A percentile compares a stretch with the other conserved stretches of the same genome.
phyloP scores from a whole-genome alignment of 2,888 invertebrate species.

The Conops quadrifasciatus region DNA sequence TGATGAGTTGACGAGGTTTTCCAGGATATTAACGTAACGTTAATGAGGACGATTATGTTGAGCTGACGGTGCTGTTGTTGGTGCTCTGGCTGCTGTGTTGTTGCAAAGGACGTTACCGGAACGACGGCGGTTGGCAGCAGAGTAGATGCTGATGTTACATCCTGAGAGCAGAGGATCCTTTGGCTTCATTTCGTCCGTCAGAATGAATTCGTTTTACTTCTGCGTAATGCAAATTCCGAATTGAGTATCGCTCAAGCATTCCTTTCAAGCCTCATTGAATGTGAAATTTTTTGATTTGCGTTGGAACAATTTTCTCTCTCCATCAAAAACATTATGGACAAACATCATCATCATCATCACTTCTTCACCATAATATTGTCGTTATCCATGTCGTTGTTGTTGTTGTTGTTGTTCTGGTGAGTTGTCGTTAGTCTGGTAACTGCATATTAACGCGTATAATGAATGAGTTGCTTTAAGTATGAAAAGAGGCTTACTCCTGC shows the following conservation, averaged over 20 bases:
- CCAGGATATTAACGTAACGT: conserved; percentile 49
- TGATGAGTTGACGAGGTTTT: conserved; percentile 42
- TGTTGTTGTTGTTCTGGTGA: conserved; percentile 19
- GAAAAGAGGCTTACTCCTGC: neutral
- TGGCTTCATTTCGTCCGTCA: conserved; percentile 11
- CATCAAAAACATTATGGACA: no score
- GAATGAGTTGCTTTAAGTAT: conserved; percentile 30
- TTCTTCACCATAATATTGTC: neutral
- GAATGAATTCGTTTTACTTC: conserved; percentile 40
- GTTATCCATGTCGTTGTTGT: conserved; percentile 7
- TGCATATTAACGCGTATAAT: conserved; percentile 28
- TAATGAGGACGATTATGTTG: conserved; percentile 51
- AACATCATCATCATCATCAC: conserved; percentile 19
- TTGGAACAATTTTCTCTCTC: conserved; percentile 13
- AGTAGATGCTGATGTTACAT: conserved; percentile 9
- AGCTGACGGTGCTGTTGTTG: neutral
- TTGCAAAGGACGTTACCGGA: conserved; percentile 1
- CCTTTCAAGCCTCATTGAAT: conserved; percentile 22
- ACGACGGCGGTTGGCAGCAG: neutral
- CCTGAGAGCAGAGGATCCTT: neutral
- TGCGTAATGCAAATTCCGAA: conserved; percentile 50
- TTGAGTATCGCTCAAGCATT: conserved; percentile 43
- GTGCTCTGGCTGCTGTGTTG: neutral
- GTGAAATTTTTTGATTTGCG: conserved; percentile 27
- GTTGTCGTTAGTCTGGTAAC: neutral